Evolutionary conservation across 2,113 vertebrate genomes (phyloP).

Genomic region (Etheostoma cragini): DNA sequence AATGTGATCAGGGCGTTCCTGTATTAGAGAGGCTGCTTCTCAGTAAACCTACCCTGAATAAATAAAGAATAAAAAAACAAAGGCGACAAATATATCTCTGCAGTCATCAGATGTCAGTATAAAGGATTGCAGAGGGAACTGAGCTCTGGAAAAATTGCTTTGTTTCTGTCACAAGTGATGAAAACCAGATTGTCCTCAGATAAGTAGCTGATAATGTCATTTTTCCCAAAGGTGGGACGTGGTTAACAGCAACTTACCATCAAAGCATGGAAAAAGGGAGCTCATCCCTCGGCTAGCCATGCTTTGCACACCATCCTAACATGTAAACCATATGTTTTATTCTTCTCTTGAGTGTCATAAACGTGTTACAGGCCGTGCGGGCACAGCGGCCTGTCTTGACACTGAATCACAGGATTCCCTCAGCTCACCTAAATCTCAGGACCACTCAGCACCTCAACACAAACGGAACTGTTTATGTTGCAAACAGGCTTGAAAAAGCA

Average conservation of each 20-base stretch:
- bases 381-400: constrained; percentile 69
- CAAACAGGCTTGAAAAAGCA: constrained; percentile 59
- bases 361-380: constrained; percentile 63
- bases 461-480: constrained; percentile 76
- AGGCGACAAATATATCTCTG: not conserved
- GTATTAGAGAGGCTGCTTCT: too few species aligned
- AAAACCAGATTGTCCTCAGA: constrained; percentile 57
- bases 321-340: constrained; percentile 71
- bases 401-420: constrained; percentile 72
- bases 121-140: constrained; percentile 3
- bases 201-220: constrained; percentile 70
- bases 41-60: too few species aligned
- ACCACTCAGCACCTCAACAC: constrained; percentile 76
- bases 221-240: constrained; percentile 56
- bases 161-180: constrained; percentile 40
- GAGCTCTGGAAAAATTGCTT: constrained; percentile 24
- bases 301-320: constrained; percentile 65
- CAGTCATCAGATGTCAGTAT: constrained; percentile 11
- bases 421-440: constrained; percentile 72
- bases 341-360: constrained; percentile 68
- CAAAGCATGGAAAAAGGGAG: constrained; percentile 66
- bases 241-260: constrained; percentile 64
- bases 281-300: constrained; percentile 55
- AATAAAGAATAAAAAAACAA: not conserved
- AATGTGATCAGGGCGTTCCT: too few species aligned